Percentiles rank a stretch among this genome's conserved stretches.
These are phyloP conservation scores for Microchrysa polita DNA, from an alignment of 2,888 invertebrate species.

Conservation along the genomic window DNA sequence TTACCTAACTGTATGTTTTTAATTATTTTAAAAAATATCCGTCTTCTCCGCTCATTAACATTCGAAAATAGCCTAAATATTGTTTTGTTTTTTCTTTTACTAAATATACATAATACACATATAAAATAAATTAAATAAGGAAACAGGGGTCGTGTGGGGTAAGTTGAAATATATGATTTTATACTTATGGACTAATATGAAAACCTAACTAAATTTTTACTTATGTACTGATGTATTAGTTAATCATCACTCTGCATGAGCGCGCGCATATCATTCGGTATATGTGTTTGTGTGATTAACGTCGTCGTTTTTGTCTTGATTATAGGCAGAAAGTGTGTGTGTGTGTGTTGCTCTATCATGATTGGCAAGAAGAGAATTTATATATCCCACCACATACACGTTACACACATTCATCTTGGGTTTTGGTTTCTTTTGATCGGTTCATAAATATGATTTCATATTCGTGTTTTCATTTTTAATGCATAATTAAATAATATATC, in stretches of 20 bases:
- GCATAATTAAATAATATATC: slow-evolving; percentile 9
- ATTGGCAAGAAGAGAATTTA: slow-evolving; percentile 30
- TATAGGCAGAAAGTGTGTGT: too few relatives aligned
- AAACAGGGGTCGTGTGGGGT: neutral
- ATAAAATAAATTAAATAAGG: slow-evolving; percentile 29
- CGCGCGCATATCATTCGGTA: too few relatives aligned
- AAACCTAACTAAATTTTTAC: slow-evolving; percentile 14
- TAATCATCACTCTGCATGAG: neutral
- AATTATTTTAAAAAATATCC: neutral
- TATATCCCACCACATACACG: neutral
- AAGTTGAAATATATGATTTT: too few relatives aligned
- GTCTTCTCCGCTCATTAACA: neutral
- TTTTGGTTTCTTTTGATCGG: too few relatives aligned
- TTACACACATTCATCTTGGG: too few relatives aligned
- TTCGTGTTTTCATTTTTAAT: slow-evolving; percentile 4
- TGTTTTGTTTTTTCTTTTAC: too few relatives aligned
- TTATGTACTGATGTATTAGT: slow-evolving; percentile 9
- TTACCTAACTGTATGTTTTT: neutral
- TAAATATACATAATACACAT: slow-evolving; percentile 28
- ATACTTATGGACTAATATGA: slow-evolving; percentile 11
- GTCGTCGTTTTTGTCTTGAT: too few relatives aligned
- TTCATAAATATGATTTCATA: neutral
- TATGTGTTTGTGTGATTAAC: too few relatives aligned
- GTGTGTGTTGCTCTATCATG: slow-evolving; percentile 23
- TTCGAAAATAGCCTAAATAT: neutral